Base-by-base conservation (phyloP, 2,113 vertebrate species). In the Meriones unguiculatus region DNA sequence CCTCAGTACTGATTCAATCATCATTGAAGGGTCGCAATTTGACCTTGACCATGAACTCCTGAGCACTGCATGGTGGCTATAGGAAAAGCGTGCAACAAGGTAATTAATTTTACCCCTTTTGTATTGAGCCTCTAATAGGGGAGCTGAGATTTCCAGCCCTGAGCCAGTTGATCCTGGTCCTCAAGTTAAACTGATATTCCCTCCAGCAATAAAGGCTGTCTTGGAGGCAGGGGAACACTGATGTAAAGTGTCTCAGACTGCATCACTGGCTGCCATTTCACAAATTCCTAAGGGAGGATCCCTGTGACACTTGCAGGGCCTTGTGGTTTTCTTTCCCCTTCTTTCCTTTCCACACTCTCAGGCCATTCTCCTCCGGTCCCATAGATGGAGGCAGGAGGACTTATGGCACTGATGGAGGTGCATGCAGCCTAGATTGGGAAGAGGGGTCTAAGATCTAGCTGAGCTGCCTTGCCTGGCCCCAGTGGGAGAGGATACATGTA, bases 161-260 rank as follows among this genome's bases (percentile, higher is more conserved):
- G 35, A 88, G 93, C 91, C 91, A 95, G 70, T 75, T 95, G 96
- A 97, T 90, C 87, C 84, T 97, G 92, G 97, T 91, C 91, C 87
- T 65, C 80, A 95, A 84, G 95, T 95, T 94, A 94, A 97, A 35
- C 73, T 81, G 65, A 94, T 59, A 95, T 65, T 93, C 95, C 62
- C 78, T 93, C 41, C 70, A 73, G 87, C 87, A 90, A 50, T 95
- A 97, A 96, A 97, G 2, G 2, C 75, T 96, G 70, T 93, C 89
- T 94, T 94, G 77, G 82, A 95, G 89, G 78, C 93, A 95, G 95
- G 64, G 87, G 54, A 88, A 69, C 75, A 89, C 85, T 96, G 95
- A 90, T 95, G 96, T 87, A 91, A 81, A 89, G 41, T 59, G 28
- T 78, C 67, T 95, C 69, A 86, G 41, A 72, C 54, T 65, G 57